A percentile compares a stretch with the other conserved stretches of the same genome.
Evolutionary conservation across 2,888 invertebrate species (phyloP).

Genomic region (Onthophagus sagittarius): DNA sequence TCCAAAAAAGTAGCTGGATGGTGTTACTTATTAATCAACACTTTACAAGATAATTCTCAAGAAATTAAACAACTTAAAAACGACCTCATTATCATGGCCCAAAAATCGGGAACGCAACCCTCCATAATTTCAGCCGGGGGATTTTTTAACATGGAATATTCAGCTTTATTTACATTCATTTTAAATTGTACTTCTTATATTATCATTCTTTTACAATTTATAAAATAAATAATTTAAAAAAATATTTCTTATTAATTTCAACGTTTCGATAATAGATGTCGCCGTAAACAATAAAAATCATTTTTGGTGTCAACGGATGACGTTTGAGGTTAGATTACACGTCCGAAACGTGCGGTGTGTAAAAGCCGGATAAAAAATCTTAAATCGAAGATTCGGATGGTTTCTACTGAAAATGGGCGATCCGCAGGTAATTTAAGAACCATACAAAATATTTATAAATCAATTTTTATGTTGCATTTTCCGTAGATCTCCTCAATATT

Average conservation of each 20-base stretch:
- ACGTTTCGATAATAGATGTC: neutral
- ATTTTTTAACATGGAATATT: neutral
- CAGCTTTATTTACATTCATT: neutral
- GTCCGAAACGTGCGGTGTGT: slow-evolving; percentile 15
- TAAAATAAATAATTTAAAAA: neutral
- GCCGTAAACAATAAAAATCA: neutral
- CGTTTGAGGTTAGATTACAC: slow-evolving; percentile 23
- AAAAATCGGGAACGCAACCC: neutral
- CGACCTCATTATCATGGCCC: neutral
- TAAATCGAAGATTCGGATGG: slow-evolving; percentile 1
- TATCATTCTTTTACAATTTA: neutral
- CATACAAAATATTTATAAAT: neutral
- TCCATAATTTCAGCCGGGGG: neutral
- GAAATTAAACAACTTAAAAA: neutral
- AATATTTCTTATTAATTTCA: neutral
- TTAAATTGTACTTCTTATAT: neutral
- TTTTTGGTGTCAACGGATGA: slow-evolving; percentile 1
- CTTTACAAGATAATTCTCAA: neutral
- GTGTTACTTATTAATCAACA: neutral
- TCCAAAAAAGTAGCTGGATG: neutral
- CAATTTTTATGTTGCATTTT: slow-evolving; percentile 22
- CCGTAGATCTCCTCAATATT: slow-evolving; percentile 63
- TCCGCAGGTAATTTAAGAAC: slow-evolving; percentile 29
- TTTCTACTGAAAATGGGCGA: slow-evolving; percentile 32
- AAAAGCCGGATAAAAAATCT: slow-evolving; percentile 18